These are phyloP conservation scores for Emydoidea blandingii DNA, from an alignment of 2,797 vertebrate species.

Conservation along the genomic window DNA sequence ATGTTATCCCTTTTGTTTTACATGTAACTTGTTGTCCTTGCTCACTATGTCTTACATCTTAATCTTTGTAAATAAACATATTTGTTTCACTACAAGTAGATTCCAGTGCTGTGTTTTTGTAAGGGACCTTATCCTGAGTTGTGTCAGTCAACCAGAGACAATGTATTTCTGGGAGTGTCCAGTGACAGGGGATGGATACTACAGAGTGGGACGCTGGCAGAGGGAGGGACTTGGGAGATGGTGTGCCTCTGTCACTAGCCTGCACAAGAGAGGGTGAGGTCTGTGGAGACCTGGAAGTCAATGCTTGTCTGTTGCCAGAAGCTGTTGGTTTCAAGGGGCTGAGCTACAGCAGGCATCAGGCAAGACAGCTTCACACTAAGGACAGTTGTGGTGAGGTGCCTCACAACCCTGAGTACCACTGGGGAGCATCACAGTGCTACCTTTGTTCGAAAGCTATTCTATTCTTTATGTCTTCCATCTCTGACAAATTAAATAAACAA, in stretches of 20 bases:
- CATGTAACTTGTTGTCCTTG: neutral
- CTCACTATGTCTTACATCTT: neutral
- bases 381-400: neutral
- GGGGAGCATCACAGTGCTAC: neutral
- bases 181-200: neutral
- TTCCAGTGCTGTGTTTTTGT: neutral
- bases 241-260: neutral
- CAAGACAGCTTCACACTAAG: neutral
- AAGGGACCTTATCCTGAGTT: neutral
- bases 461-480: neutral
- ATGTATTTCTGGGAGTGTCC: neutral
- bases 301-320: neutral
- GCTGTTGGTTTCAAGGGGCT: neutral
- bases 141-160: neutral
- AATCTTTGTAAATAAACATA: neutral
- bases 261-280: neutral
- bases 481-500: neutral
- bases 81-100: neutral
- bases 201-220: neutral
- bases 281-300: neutral
- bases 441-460: neutral
- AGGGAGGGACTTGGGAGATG: neutral
- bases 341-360: neutral
- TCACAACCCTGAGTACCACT: neutral
- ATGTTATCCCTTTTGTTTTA: neutral